Base-by-base conservation (phyloP, 2,888 invertebrate species). In the Allygus modestus region DNA sequence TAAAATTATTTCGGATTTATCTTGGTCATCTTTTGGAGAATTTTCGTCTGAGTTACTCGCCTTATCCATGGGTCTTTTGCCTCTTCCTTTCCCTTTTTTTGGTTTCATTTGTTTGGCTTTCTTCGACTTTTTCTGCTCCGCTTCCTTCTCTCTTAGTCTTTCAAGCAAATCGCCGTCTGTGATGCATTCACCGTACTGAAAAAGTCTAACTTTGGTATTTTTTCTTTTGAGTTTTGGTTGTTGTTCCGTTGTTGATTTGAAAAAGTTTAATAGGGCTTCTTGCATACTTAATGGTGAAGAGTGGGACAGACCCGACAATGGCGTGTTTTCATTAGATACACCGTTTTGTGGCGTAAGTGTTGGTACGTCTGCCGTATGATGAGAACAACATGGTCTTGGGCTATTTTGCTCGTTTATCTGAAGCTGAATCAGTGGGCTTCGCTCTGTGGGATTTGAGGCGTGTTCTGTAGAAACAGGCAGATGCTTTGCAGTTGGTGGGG, bases 161-260 rank as follows among this genome's bases (percentile, higher is more conserved):
- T 73, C 73, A 17, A 73, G 20, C 28, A 33, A 17, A 33, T 73
- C 73, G 31, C 73, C 15, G 12, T 33, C 73, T 4, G 73, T 73
- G 41, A 73, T 11, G 23, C 73, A 41, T 20, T 41, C 77, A 15
- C 43, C 41, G 26, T 41, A 77, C 43, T 77, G 77, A 20, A 77
- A 77, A 7, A 77, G 12, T 12, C 17, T 20, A 2, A 58, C 23
- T 58, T 20, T 9, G 20, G 58, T n/a, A 23, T n/a, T 23, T 58
- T 58, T 58, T 23, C 58, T 58, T 58, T 58, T 58, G 7, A 9
- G 20, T n/a, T 58, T 58, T 58, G 58, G 9, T 23, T 9, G 58
- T 23, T 9, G 58, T 23, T 37, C 37, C 37, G 58, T 15, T 4
- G 71, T 71, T 71, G 71, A 71, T 71, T 41, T 33, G 31, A 71